Base-by-base conservation (phyloP, 2,888 invertebrate species). In the Alcis repandata region DNA sequence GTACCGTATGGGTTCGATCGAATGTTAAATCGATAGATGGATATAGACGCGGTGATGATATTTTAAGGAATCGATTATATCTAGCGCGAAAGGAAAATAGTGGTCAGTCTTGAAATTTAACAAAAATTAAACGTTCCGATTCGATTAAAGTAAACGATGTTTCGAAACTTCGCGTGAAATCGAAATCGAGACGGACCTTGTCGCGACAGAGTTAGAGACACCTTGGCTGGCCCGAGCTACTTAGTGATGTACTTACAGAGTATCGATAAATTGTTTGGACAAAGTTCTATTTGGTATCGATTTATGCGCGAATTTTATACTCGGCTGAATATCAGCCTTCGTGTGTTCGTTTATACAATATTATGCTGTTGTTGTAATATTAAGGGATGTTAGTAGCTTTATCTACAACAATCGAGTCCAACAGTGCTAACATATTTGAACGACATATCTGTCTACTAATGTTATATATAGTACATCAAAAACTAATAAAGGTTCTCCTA, bases 331-430 rank as follows among this genome's bases (percentile, higher is more conserved):
- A 32, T 53, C 60, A 56, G 67, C 52, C 48, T 17, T 45, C 38
- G 63, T 68, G 68, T 72, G 67, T 68, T 72, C 69, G 67, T 57
- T 69, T 66, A 63, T 72, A 72, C 70, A 71, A 60, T 63, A 61
- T 65, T 27, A 66, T 36, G 52, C 54, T 56, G 59, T 53, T 65
- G 57, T 57, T 60, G 22, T 59, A 33, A 59, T 57, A 46, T 20
- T 65, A 66, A 57, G 60, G 52, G 53, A 66, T 58, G 51, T 43
- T 56, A 54, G 22, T 58, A 51, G 57, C n/a, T 27, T 46, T 52
- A 40, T 59, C 40, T 53, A 61, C 46, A 17, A 51, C 51, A 9
- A 41, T 48, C 48, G 51, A 46, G 32, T 52, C 22, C 40, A 38
- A 20, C 52, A 17, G 15, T 27, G 20, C 48, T 49, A 41, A 43